Percentiles rank a stretch among this genome's conserved stretches.
Evolutionary conservation across 2,888 invertebrate species (phyloP).

Genomic region (Theristus sp.): DNA sequence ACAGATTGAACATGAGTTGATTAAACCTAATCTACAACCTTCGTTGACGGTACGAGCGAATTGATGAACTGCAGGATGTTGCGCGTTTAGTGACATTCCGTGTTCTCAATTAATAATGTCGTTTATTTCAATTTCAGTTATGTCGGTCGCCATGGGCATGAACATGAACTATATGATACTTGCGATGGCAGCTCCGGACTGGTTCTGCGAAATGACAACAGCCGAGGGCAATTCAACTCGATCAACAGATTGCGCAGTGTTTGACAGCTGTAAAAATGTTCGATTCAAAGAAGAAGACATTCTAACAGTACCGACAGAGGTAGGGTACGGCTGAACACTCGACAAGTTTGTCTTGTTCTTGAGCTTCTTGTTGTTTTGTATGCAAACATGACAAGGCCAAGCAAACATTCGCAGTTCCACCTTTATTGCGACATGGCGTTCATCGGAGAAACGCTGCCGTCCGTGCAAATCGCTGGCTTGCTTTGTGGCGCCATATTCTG

Average conservation of each 20-base stretch:
- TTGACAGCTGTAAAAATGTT: neutral
- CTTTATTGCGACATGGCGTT: neutral
- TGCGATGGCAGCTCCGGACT: neutral
- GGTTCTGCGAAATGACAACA: too few relatives aligned
- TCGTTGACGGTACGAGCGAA: too few relatives aligned
- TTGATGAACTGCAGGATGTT: too few relatives aligned
- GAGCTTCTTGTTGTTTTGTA: neutral
- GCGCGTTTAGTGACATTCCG: too few relatives aligned
- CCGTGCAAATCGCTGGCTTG: neutral
- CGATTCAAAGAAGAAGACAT: neutral
- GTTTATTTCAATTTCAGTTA: too few relatives aligned
- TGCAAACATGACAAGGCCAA: too few relatives aligned
- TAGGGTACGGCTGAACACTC: too few relatives aligned
- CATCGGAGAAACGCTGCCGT: neutral
- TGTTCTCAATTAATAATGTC: too few relatives aligned
- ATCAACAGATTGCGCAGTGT: neutral
- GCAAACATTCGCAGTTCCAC: neutral
- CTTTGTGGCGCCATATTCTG: neutral
- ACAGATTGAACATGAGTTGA: too few relatives aligned
- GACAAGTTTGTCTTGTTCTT: neutral
- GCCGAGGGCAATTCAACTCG: too few relatives aligned
- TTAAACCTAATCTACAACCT: too few relatives aligned
- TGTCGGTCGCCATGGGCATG: neutral
- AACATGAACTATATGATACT: neutral
- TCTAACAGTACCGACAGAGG: neutral